A percentile compares a stretch with the other conserved stretches of the same genome.
These are phyloP conservation scores for Hirtodrosophila trivittata DNA, from an alignment of 2,888 invertebrate species.

Conservation along the genomic window DNA sequence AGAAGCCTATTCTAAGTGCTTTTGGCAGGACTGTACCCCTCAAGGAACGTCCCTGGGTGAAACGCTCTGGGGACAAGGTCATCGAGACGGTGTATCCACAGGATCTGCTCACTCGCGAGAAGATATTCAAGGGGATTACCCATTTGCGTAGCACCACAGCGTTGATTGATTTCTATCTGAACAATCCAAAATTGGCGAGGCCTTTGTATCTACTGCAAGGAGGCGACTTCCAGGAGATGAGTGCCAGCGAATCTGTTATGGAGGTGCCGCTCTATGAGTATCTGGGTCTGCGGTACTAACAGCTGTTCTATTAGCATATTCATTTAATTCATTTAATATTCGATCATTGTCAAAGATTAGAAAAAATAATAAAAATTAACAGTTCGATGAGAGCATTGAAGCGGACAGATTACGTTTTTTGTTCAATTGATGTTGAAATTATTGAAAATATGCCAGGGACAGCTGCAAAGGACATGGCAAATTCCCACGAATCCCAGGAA, in stretches of 20 bases:
- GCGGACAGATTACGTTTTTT: too few species aligned
- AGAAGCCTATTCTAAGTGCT: conserved; percentile 72
- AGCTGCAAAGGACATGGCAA: too few species aligned
- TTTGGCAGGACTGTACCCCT: conserved; percentile 82
- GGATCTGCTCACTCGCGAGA: conserved; percentile 78
- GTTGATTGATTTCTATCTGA: conserved; percentile 78
- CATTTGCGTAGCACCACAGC: conserved; percentile 82
- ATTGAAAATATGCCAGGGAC: too few species aligned
- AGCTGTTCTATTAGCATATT: too few species aligned
- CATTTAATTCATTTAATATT: neutral
- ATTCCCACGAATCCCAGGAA: too few species aligned
- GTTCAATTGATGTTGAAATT: too few species aligned
- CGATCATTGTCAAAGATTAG: neutral
- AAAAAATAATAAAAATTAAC: conserved; percentile 14
- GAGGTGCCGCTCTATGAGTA: conserved; percentile 81
- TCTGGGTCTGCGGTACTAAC: conserved; percentile 75
- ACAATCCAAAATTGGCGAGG: conserved; percentile 70
- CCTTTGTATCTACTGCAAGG: conserved; percentile 77
- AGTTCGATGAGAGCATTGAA: conserved; percentile 1
- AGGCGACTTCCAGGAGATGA: conserved; percentile 72
- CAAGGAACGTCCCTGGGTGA: conserved; percentile 75
- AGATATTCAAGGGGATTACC: conserved; percentile 82
- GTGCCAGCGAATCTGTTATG: conserved; percentile 42
- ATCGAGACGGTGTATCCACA: conserved; percentile 81
- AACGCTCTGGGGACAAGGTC: conserved; percentile 61